Evolutionary conservation across 2,888 invertebrate species (phyloP).

Genomic region (Leptogaster cylindrica): DNA sequence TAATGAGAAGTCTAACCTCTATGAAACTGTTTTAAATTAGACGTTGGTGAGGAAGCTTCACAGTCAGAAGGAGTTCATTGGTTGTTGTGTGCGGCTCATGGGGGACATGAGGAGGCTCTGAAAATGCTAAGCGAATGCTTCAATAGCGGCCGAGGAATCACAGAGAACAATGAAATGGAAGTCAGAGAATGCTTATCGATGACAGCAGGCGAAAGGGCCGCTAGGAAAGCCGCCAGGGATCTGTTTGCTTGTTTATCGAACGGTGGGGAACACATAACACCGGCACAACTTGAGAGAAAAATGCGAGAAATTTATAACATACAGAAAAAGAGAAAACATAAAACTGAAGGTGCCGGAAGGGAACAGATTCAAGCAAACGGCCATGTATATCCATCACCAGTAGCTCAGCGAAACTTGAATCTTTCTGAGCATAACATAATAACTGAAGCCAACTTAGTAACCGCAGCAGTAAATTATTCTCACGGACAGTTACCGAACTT

Average conservation of each 20-base stretch:
- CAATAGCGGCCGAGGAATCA: constrained; percentile 77
- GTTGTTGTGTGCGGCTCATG: constrained; percentile 91
- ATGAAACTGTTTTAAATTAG: too few relatives aligned
- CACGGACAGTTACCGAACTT: constrained; percentile 80
- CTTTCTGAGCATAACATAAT: constrained; percentile 65
- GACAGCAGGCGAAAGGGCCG: constrained; percentile 85
- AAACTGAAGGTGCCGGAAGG: constrained; percentile 53
- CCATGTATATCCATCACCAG: constrained; percentile 49
- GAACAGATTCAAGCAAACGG: constrained; percentile 50
- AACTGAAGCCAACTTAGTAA: constrained; percentile 79
- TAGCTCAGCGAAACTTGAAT: constrained; percentile 28
- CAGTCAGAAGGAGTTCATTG: constrained; percentile 85
- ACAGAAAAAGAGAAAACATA: constrained; percentile 57
- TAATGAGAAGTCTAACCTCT: too few relatives aligned
- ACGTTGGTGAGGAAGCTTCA: constrained; percentile 53
- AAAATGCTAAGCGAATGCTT: constrained; percentile 67
- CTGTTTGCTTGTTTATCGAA: constrained; percentile 86
- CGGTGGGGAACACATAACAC: constrained; percentile 86
- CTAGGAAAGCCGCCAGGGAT: constrained; percentile 84
- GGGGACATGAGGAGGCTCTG: constrained; percentile 88
- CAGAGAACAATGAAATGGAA: constrained; percentile 74
- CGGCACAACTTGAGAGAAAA: constrained; percentile 77
- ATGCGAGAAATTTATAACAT: constrained; percentile 71
- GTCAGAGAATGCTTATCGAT: constrained; percentile 80
- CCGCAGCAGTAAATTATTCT: constrained; percentile 81